Evolutionary conservation across 2,888 invertebrate species (phyloP), one percentile per base, ranked within the genome.

Genomic region (Gandaritis pyraliata): DNA sequence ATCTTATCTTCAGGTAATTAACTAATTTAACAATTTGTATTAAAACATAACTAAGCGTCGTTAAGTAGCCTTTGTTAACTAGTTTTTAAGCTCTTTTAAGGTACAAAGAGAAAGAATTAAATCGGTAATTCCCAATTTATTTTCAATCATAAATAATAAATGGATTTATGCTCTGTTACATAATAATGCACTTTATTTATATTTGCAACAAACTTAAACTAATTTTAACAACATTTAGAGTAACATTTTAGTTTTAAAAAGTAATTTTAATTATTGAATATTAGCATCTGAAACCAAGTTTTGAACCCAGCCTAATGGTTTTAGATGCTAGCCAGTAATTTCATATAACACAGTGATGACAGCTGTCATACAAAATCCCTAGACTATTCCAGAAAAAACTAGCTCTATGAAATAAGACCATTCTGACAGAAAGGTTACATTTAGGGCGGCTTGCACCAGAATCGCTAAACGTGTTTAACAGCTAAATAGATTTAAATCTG

Each of bases 251-350:
- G 15, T 45, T 53, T 36, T 11, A 18, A 11, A 29, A 57, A 57
- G 1, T 53, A 58, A 12, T 16, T 48, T 23, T 38, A n/a, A 8
- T 18, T 11, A 68, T 75, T 68, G 6, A 23, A 23, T 23, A 23
- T 58, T 33, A 66, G 64, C 76, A 77, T 72, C 77, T 57, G 61
- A 75, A 79, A 76, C 70, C 66, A 63, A 68, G 66, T 52, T 67
- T 51, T 63, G 64, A 45, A 71, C 79, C 80, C 80, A 80, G 80
- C 80, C 80, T 76, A 66, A 33, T 46, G 41, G 56, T 74, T 77
- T 70, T 65, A 74, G 76, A 79, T 78, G 76, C 72, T 13, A 73
- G 73, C 72, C 63, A 48, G 13, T 13, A 7, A 6, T 30, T 47
- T 18, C n/a, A 48, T 39, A 38, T 43, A 43, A 18, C n/a, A 12